Conservation (phyloP, 1,140 invertebrate species). For the Lethocerus indicus region DNA sequence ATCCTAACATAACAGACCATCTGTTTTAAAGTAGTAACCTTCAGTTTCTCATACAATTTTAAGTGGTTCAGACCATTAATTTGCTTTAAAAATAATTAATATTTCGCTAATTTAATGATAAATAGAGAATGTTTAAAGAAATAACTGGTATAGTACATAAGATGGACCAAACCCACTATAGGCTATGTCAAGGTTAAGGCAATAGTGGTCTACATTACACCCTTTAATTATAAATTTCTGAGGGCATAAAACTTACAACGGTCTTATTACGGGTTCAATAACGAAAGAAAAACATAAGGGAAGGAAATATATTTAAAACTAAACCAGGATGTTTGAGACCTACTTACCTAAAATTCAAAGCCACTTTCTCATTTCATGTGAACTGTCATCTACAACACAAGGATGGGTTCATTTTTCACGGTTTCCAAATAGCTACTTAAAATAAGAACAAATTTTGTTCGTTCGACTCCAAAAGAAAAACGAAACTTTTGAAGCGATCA, state of each 20-base stretch:
- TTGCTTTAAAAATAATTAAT: too few species aligned
- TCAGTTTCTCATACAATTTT: too few species aligned
- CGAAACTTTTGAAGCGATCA: background rate
- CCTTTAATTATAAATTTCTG: slow-evolving; percentile 1
- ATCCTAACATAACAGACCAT: too few species aligned
- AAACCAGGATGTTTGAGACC: slow-evolving; percentile 15
- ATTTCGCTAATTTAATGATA: too few species aligned
- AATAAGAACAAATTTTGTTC: slow-evolving; percentile 1
- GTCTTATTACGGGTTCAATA: background rate
- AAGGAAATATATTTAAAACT: background rate
- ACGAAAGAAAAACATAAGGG: background rate
- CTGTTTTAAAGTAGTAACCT: too few species aligned
- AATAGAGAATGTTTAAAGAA: too few species aligned
- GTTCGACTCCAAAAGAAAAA: background rate
- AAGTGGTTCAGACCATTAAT: too few species aligned
- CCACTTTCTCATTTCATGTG: slow-evolving; percentile 17
- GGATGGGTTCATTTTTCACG: slow-evolving; percentile 7
- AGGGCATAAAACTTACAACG: too few species aligned
- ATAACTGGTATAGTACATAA: too few species aligned
- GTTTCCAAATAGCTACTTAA: slow-evolving; percentile 1
- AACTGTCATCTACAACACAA: slow-evolving; percentile 17
- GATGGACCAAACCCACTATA: slow-evolving; percentile 11
- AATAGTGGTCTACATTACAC: slow-evolving; percentile 6
- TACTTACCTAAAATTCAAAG: slow-evolving; percentile 18
- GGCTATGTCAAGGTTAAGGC: slow-evolving; percentile 10